Percentiles rank a stretch among this genome's conserved stretches.
phyloP scores from a whole-genome alignment of 1,140 invertebrate genomes.

The Drosophila mojavensis region DNA sequence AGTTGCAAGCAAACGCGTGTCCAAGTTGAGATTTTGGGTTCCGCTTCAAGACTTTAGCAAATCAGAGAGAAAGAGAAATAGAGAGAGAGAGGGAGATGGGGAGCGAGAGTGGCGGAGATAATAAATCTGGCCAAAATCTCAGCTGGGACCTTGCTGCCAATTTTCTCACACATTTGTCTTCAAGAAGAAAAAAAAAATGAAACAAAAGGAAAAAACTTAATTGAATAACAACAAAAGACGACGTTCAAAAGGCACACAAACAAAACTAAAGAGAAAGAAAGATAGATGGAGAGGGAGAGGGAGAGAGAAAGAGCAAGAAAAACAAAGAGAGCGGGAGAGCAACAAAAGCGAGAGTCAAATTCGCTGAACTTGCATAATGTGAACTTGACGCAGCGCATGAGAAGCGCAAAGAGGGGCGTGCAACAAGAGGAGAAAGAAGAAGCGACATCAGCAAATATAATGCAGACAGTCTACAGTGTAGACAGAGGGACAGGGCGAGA shows the following conservation, averaged over 20 bases:
- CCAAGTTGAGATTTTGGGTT: constrained; percentile 30
- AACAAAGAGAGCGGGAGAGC: constrained; percentile 4
- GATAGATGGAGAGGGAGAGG: not conserved
- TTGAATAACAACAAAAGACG: constrained; percentile 67
- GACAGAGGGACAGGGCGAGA: not conserved
- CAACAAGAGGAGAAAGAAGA: constrained; percentile 10
- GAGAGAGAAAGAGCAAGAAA: too few species aligned
- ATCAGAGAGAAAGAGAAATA: not conserved
- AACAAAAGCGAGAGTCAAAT: constrained; percentile 29
- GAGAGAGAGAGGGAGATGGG: not conserved
- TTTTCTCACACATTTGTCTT: constrained; percentile 18
- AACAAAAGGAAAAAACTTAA: constrained; percentile 30
- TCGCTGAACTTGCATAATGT: constrained; percentile 71
- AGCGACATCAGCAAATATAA: constrained; percentile 52
- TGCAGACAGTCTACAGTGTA: constrained; percentile 25
- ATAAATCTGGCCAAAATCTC: constrained; percentile 3
- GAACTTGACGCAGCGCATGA: not conserved
- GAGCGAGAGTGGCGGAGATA: not conserved
- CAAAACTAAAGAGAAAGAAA: constrained; percentile 11
- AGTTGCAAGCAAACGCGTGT: constrained; percentile 16
- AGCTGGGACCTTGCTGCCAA: not conserved
- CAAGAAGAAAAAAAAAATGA: constrained; percentile 16
- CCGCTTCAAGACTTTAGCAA: constrained; percentile 28
- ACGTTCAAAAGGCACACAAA: constrained; percentile 39
- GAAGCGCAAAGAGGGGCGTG: not conserved